Evolutionary conservation across 2,113 vertebrate species (phyloP).

Genomic region (Loxodonta africana): DNA sequence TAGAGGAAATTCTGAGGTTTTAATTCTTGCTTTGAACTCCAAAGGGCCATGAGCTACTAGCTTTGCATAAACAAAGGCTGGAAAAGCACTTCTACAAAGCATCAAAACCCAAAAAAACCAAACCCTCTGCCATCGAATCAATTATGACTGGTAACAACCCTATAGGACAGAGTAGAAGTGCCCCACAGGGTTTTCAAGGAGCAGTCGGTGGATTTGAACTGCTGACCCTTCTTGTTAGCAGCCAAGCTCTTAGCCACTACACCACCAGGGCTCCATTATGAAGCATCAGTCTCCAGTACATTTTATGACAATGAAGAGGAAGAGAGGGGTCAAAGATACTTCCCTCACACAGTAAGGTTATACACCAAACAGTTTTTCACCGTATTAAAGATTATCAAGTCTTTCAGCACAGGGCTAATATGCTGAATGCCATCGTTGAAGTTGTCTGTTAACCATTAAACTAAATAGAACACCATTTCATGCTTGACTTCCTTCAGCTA

Average conservation of each 20-base stretch:
- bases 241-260: no score
- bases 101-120: no score
- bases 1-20: slow-evolving; percentile 6
- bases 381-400: slow-evolving; percentile 85
- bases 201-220: no score
- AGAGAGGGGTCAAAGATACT: slow-evolving; percentile 37
- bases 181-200: no score
- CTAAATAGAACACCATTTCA: slow-evolving; percentile 87
- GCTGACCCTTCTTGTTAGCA: no score
- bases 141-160: no score
- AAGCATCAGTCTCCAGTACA: slow-evolving; percentile 67
- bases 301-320: slow-evolving; percentile 79
- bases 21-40: background rate
- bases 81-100: slow-evolving; percentile 45
- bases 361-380: slow-evolving; percentile 70
- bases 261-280: background rate
- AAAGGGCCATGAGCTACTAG: background rate
- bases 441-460: slow-evolving; percentile 83
- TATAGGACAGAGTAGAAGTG: no score
- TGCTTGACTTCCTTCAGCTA: slow-evolving; percentile 82
- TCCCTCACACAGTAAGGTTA: slow-evolving; percentile 63
- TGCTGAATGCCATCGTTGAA: slow-evolving; percentile 73
- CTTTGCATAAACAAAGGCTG: slow-evolving; percentile 37
- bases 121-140: no score
- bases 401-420: slow-evolving; percentile 76